Base-by-base conservation (phyloP, 37 sponge, comb jelly and placozoan genomes). In the Lycopodina hypogea region DNA sequence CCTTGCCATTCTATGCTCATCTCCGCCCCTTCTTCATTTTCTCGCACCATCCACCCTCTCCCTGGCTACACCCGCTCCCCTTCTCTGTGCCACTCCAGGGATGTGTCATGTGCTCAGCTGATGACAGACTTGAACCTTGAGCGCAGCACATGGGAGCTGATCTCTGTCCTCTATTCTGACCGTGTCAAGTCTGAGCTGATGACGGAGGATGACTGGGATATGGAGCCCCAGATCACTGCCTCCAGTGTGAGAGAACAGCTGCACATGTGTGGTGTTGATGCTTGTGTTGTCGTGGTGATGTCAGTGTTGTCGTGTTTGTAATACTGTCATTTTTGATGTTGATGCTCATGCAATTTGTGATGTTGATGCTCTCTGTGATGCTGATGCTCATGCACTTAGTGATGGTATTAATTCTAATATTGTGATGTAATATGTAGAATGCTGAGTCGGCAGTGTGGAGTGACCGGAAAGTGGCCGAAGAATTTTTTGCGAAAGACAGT, bases 61-160 rank as follows among this genome's bases (percentile, higher is more conserved):
- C 77, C 65, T 22, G 19, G 1, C n/a, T 1, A 17, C 1, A 18
- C 42, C 36, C 77, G 18, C 77, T 77, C 64, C 29, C 42, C 59
- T 64, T 37, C 64, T 36, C 42, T 30, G 60, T 75, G 39, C 23
- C 78, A 37, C 66, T 65, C 78, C 62, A 61, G 62, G 34, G 76
- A 22, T 42, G 1, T 32, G 0, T 11, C 6, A 1, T 56, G 26
- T 36, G 42, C 62, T 33, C 76, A 76, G 63, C 63, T 76, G 23
- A 29, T 3, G 37, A 2, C 45, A 15, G 85, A 89, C 68, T 51
- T 89, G 71, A 67, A 67, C 28, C 57, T 89, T n/a, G 89, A 89
- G 74, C 41, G 73, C 40, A 57, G 73, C 34, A 89, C 89, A 21
- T 89, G 89, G 89, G 76, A 89, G 55, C 81, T 89, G 29, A 8